These are phyloP conservation scores for Marisa cornuarietis DNA, from an alignment of 1,140 invertebrate species.

Conservation along the genomic window DNA sequence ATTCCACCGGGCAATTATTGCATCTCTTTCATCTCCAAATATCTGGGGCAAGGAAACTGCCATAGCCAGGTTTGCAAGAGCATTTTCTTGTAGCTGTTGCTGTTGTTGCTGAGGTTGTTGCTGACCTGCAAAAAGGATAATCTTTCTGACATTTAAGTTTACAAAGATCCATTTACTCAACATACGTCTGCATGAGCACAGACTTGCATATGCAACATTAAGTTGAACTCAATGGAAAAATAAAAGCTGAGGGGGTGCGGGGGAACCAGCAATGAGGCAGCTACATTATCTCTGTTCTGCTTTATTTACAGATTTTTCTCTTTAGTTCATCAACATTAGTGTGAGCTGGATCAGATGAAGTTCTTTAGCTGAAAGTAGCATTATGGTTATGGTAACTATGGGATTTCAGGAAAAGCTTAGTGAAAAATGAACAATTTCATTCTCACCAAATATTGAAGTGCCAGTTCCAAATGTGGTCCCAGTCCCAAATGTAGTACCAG, in stretches of 20 bases:
- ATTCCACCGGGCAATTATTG: constrained; percentile 92
- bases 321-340: too few relatives aligned
- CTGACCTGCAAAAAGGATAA: background rate
- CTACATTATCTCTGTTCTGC: too few relatives aligned
- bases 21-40: constrained; percentile 92
- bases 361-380: background rate
- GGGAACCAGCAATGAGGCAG: too few relatives aligned
- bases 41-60: constrained; percentile 86
- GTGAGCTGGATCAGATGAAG: too few relatives aligned
- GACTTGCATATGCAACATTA: too few relatives aligned
- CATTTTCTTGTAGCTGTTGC: constrained; percentile 69
- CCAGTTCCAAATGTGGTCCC: background rate
- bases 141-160: too few relatives aligned
- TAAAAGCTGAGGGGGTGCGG: too few relatives aligned
- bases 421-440: background rate
- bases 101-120: constrained; percentile 66
- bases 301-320: too few relatives aligned
- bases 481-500: background rate
- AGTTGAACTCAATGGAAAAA: too few relatives aligned
- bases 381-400: background rate
- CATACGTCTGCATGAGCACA: too few relatives aligned
- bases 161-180: too few relatives aligned
- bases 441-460: background rate
- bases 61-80: constrained; percentile 71
- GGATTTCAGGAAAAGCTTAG: background rate